A percentile compares a stretch with the other conserved stretches of the same genome.
These are phyloP conservation scores for Nylanderia fulva DNA, from an alignment of 1,140 invertebrate genomes.

Conservation along the genomic window DNA sequence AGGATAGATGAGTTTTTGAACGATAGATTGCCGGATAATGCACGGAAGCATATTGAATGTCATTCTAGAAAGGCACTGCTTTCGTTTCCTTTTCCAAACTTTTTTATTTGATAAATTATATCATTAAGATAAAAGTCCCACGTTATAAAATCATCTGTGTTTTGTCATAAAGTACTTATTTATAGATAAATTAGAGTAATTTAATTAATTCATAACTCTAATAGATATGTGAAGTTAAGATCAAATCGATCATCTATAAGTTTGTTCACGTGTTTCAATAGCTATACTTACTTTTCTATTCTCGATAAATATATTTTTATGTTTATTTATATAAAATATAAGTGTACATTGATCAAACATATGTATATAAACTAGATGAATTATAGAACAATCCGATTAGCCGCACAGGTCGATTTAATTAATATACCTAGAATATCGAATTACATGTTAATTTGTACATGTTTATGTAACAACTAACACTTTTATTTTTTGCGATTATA, in stretches of 20 bases:
- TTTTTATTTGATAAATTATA: background rate
- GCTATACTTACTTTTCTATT: background rate
- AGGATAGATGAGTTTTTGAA: slow-evolving; percentile 18
- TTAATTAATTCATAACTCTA: no score
- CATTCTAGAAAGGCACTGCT: background rate
- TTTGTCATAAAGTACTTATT: background rate
- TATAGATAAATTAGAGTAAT: no score
- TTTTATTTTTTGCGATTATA: background rate
- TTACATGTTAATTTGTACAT: background rate
- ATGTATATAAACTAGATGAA: background rate
- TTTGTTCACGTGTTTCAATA: background rate
- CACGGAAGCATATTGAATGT: background rate
- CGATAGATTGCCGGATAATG: background rate
- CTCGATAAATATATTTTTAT: background rate
- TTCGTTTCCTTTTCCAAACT: background rate
- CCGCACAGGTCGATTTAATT: background rate
- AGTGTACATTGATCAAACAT: background rate
- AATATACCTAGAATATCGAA: background rate
- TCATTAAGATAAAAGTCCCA: background rate
- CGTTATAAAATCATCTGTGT: background rate
- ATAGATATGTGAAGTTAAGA: background rate
- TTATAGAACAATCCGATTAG: background rate
- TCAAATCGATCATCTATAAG: background rate
- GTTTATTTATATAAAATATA: background rate
- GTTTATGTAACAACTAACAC: background rate